These are phyloP conservation scores for Pelvicachromis taeniatus DNA, from an alignment of 2,113 vertebrate genomes.

Conservation along the genomic window DNA sequence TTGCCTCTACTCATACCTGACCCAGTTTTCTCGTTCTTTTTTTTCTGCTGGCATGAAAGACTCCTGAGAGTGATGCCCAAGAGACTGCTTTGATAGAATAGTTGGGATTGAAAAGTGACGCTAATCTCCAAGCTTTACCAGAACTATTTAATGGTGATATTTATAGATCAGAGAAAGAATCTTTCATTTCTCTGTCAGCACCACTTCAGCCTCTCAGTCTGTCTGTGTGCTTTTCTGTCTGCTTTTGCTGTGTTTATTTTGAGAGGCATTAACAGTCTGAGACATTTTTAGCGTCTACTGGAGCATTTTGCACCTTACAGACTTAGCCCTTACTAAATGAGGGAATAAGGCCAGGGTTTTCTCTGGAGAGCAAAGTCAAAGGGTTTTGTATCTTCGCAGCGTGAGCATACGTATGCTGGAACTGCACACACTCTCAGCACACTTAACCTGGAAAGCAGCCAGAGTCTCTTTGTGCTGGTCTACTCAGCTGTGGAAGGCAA, in stretches of 20 bases:
- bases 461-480: slow-evolving; percentile 49
- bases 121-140: slow-evolving; percentile 36
- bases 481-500: slow-evolving; percentile 46
- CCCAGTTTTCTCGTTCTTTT: slow-evolving; percentile 24
- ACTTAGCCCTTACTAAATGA: not conserved
- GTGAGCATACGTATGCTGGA: slow-evolving; percentile 16
- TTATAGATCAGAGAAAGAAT: slow-evolving; percentile 40
- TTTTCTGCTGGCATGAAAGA: not conserved
- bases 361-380: not conserved
- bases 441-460: slow-evolving; percentile 53
- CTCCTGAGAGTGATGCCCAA: slow-evolving; percentile 24
- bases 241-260: slow-evolving; percentile 6
- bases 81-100: slow-evolving; percentile 25
- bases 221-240: not conserved
- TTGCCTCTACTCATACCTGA: slow-evolving; percentile 21
- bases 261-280: not conserved
- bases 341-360: not conserved
- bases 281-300: not conserved
- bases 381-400: slow-evolving; percentile 35
- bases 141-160: slow-evolving; percentile 38
- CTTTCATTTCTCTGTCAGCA: not conserved
- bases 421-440: not conserved
- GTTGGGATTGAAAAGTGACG: not conserved
- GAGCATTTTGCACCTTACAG: not conserved
- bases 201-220: not conserved